Base-by-base conservation (phyloP, 2,113 vertebrate species). In the Campylomormyrus tamandua region DNA sequence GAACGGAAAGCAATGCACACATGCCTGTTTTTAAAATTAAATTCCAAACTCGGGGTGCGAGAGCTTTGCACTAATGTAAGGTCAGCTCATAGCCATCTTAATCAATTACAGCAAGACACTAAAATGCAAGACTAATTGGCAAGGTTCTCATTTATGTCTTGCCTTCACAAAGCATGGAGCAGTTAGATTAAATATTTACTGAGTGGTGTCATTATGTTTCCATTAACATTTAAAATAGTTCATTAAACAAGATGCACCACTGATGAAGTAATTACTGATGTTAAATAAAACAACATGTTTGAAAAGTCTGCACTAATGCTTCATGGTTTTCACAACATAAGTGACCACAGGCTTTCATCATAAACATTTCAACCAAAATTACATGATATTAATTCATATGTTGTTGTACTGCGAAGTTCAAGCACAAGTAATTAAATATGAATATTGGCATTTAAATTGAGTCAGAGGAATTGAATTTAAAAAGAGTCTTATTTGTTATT, bases 201-300 rank as follows among this genome's bases (percentile, higher is more conserved):
- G 88, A 90, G 88, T 83, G 88, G 80, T 89, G 83, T 90, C 90
- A 90, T 90, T 89, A 90, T 90, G 83, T 89, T 89, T 86, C 90
- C 90, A 90, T 90, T 90, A 90, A 89, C 88, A 90, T 90, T 89
- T 90, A 90, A 80, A 89, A 89, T 88, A 90, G 90, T 89, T 89
- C 90, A 90, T 90, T 90, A 90, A 89, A 89, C 90, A 90, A 90
- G 90, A 90, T 85, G 87, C 74, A 77, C 45, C 88, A 90, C 46
- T 45, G 90, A 89, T 89, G 83, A 89, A 87, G 56, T 84, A 90
- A 86, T 90, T 85, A 89, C 50, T 24, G 52, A 39, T 48, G 45
- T 66, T 90, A 84, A 90, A 89, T 88, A 83, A 90, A 90, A 88
- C 87, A 88, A 88, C 39, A 88, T 88, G 48, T 88, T 90, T 88